Percentiles rank a stretch among this genome's conserved stretches.
Conservation (phyloP, 2,113 vertebrate genomes). For the Cyphotilapia sp. region DNA sequence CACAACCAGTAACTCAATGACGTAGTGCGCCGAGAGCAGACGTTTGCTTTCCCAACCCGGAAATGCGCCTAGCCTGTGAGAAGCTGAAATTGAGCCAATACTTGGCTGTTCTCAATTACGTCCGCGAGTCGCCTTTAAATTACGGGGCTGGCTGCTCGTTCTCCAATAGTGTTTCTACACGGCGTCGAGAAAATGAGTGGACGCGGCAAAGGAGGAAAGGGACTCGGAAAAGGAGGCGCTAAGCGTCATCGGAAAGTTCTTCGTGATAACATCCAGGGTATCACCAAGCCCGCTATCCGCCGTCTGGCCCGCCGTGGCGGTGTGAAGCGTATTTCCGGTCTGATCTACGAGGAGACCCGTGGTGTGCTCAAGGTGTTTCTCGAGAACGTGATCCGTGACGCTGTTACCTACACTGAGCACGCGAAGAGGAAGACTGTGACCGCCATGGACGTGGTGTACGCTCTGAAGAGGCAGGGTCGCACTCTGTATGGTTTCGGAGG, state of each 20-base stretch:
- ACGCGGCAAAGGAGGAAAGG: no score
- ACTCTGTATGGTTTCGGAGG: neutral
- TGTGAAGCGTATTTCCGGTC: no score
- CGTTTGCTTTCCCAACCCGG: neutral
- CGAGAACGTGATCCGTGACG: conserved; percentile 32
- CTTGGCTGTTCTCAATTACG: neutral
- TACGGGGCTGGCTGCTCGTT: fast-evolving
- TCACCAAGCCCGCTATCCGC: no score
- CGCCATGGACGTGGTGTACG: neutral
- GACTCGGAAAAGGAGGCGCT: no score
- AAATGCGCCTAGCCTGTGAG: neutral
- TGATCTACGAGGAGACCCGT: no score
- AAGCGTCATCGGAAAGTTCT: no score
- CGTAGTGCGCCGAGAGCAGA: neutral
- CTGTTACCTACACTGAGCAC: conserved; percentile 29
- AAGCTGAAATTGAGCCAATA: neutral
- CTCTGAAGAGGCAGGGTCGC: neutral
- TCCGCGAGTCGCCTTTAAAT: neutral
- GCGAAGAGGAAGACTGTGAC: neutral
- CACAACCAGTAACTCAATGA: neutral
- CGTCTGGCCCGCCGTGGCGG: no score
- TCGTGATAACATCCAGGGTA: no score
- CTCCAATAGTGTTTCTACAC: fast-evolving
- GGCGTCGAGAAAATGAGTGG: no score
- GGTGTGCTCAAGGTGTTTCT: no score